phyloP scores from a whole-genome alignment of 2,797 vertebrate species.

The Lepidocolaptes lacrymiger region DNA sequence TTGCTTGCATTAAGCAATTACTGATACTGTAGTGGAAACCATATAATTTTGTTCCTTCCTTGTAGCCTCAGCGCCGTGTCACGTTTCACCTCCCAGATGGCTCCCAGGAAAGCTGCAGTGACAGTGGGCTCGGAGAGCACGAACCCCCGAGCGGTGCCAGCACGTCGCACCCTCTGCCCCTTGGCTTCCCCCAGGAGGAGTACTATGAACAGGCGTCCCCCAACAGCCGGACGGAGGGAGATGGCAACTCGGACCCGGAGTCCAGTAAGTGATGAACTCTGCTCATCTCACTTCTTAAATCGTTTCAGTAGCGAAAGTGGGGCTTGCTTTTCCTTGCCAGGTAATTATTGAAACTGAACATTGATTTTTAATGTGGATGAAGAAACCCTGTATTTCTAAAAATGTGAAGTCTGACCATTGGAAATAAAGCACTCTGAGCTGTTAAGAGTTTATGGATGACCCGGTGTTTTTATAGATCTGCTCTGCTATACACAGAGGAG shows the following conservation, averaged over 20 bases:
- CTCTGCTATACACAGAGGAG: not conserved
- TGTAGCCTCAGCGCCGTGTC: conserved; percentile 91
- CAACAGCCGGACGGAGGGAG: conserved; percentile 95
- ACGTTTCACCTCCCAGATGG: conserved; percentile 97
- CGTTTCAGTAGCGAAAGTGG: accelerated
- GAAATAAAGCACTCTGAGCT: not conserved
- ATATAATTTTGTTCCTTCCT: conserved; percentile 68
- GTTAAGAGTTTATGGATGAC: not conserved
- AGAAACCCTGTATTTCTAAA: not conserved
- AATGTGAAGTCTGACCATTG: not conserved
- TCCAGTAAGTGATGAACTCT: conserved; percentile 87
- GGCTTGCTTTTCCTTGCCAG: not conserved
- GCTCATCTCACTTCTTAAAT: not conserved
- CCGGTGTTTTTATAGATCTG: not conserved
- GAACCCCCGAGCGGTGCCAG: conserved; percentile 82
- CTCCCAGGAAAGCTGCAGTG: conserved; percentile 94
- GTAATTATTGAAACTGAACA: accelerated
- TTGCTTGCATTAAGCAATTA: conserved; percentile 47
- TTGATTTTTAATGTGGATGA: not conserved
- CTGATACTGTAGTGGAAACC: conserved; percentile 53
- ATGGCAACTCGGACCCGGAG: conserved; percentile 97
- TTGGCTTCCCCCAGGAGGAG: conserved; percentile 90
- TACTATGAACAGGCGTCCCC: conserved; percentile 92
- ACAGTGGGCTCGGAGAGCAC: conserved; percentile 89
- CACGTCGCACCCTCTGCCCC: conserved; percentile 86